A percentile compares a stretch with the other conserved stretches of the same genome.
phyloP scores from a whole-genome alignment of 23 tunicate species.

The Halocynthia roretzi region DNA sequence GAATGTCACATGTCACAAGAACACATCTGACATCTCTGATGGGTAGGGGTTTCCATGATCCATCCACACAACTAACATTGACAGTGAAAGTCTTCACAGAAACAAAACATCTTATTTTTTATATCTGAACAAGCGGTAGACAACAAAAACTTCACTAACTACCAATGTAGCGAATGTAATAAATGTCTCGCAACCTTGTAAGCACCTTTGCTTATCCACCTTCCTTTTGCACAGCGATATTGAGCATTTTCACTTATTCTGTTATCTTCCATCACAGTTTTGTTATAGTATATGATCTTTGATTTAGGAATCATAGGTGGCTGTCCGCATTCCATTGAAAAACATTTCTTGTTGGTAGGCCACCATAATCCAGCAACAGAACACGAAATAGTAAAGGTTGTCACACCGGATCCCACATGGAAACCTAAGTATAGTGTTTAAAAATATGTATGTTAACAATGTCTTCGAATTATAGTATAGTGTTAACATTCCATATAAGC shows the following conservation, averaged over 20 bases:
- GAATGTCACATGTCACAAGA: slow-evolving; percentile 32
- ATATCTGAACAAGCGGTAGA: neutral
- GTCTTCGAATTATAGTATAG: neutral
- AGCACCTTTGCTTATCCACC: slow-evolving; percentile 62
- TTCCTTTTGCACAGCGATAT: slow-evolving; percentile 35
- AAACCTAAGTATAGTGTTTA: slow-evolving; percentile 17
- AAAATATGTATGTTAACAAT: neutral
- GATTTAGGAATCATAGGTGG: slow-evolving; percentile 36
- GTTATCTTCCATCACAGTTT: slow-evolving; percentile 6
- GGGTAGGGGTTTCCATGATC: slow-evolving; percentile 43
- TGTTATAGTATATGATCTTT: slow-evolving; percentile 10
- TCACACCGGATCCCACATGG: slow-evolving; percentile 14
- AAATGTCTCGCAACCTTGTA: slow-evolving; percentile 28
- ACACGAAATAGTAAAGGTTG: slow-evolving; percentile 22
- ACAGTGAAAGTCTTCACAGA: slow-evolving; percentile 10
- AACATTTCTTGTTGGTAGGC: slow-evolving; percentile 8
- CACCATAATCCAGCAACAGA: slow-evolving; percentile 28
- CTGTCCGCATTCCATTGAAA: slow-evolving; percentile 17
- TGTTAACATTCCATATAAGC: neutral
- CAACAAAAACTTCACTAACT: neutral
- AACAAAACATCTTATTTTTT: neutral
- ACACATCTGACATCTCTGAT: slow-evolving; percentile 29
- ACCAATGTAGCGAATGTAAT: neutral
- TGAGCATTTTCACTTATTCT: slow-evolving; percentile 21
- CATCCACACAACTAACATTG: slow-evolving; percentile 19